Evolutionary conservation across 1,140 invertebrate species (phyloP).

Genomic region (Macrotrachela quadricornifera): DNA sequence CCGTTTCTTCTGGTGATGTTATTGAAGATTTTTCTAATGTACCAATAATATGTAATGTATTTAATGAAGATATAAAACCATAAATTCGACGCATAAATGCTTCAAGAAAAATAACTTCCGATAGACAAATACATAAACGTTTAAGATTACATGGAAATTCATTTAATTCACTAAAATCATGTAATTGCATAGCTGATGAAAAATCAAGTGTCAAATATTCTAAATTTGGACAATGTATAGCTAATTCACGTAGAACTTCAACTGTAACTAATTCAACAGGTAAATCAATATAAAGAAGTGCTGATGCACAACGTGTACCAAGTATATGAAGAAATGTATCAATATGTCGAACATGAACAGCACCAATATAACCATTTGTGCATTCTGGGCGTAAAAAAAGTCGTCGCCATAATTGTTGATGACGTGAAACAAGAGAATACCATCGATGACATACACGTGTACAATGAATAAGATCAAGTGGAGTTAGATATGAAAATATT

Average conservation of each 20-base stretch:
- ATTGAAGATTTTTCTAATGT: conserved; percentile 73
- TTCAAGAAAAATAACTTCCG: conserved; percentile 98
- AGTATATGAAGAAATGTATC: conserved; percentile 28
- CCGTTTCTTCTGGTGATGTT: conserved; percentile 53
- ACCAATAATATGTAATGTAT: conserved; percentile 92
- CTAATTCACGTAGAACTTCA: conserved; percentile 82
- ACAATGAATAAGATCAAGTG: conserved; percentile 64
- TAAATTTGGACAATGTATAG: conserved; percentile 89
- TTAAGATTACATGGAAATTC: conserved; percentile 86
- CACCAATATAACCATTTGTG: conserved; percentile 28
- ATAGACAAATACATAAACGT: conserved; percentile 87
- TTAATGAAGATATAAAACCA: conserved; percentile 95
- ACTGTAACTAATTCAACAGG: conserved; percentile 93
- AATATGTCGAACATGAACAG: conserved; percentile 27
- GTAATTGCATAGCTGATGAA: conserved; percentile 69
- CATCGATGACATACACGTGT: conserved; percentile 74
- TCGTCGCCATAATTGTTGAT: conserved; percentile 72
- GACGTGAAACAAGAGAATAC: conserved; percentile 76
- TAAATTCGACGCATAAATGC: conserved; percentile 99
- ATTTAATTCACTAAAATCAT: conserved; percentile 95
- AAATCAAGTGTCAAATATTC: conserved; percentile 91
- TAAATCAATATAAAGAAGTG: conserved; percentile 57
- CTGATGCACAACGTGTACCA: conserved; percentile 36
- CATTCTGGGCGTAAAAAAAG: conserved; percentile 80
- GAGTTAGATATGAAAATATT: conserved; percentile 78